Percentiles rank a stretch among this genome's conserved stretches.
Conservation (phyloP, 92 coral and sea anemone species). For the Pocillopora meandrina region DNA sequence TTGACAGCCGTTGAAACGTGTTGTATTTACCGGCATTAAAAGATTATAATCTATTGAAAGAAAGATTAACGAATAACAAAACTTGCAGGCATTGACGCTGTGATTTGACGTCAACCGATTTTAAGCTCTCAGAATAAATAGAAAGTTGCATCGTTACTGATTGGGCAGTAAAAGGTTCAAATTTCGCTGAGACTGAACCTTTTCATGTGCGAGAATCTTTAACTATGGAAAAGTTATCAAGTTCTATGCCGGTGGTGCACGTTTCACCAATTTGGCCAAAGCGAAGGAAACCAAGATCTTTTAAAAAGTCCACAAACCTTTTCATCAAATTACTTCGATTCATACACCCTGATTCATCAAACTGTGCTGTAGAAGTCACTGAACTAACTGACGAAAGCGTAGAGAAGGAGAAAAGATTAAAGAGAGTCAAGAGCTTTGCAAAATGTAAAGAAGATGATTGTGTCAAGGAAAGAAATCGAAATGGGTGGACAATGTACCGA, state of each 20-base stretch:
- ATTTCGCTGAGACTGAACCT: background rate
- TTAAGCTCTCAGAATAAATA: background rate
- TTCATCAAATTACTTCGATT: background rate
- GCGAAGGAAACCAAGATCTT: conserved; percentile 7
- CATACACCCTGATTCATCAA: background rate
- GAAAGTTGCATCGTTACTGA: background rate
- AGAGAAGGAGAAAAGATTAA: background rate
- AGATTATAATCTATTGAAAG: background rate
- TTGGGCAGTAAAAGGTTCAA: background rate
- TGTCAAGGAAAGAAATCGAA: background rate
- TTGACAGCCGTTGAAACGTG: background rate
- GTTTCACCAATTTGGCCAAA: conserved; percentile 31
- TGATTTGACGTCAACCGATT: background rate
- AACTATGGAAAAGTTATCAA: conserved; percentile 11
- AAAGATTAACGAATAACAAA: conserved; percentile 11
- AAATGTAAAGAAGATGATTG: background rate
- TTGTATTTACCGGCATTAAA: background rate
- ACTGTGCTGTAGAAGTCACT: background rate
- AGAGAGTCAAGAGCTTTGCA: conserved; percentile 3
- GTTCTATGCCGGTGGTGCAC: background rate
- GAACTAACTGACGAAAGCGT: background rate
- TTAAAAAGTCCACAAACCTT: background rate
- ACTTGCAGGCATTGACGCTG: no score
- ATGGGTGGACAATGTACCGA: background rate
- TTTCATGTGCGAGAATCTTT: no score